These are phyloP conservation scores for Anoplolepis gracilipes DNA, from an alignment of 1,140 invertebrate genomes.

Conservation along the genomic window DNA sequence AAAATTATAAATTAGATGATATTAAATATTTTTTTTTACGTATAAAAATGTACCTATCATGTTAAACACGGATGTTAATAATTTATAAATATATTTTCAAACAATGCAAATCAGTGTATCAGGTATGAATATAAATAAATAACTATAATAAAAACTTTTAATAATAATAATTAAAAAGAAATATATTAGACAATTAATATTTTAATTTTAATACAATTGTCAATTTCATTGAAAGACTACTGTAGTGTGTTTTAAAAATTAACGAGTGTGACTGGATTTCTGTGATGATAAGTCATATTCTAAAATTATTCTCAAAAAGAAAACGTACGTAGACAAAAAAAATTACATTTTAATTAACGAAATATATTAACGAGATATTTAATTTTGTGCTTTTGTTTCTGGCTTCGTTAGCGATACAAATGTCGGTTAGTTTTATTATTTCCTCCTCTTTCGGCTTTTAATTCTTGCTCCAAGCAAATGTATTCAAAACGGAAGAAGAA, in stretches of 20 bases:
- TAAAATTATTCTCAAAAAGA: neutral
- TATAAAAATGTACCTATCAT: neutral
- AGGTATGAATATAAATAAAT: neutral
- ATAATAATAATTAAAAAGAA: neutral
- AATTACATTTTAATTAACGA: neutral
- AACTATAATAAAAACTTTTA: neutral
- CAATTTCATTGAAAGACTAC: conserved; percentile 5
- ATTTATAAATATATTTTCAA: neutral
- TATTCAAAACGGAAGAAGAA: conserved; percentile 75
- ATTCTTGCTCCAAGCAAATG: conserved; percentile 15
- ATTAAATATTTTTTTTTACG: neutral
- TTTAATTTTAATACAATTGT: neutral
- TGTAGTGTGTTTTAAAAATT: neutral
- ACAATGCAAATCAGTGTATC: neutral
- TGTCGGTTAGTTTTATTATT: neutral
- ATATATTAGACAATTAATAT: neutral
- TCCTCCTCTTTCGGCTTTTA: neutral
- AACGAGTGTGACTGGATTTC: neutral
- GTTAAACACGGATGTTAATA: neutral
- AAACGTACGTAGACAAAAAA: neutral
- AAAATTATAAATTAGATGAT: neutral
- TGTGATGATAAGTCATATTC: neutral
- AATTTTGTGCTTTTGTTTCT: neutral
- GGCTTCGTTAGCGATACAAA: neutral
- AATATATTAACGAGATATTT: neutral